Conservation (phyloP, 2,888 invertebrate genomes). For the Prosapia bicincta region DNA sequence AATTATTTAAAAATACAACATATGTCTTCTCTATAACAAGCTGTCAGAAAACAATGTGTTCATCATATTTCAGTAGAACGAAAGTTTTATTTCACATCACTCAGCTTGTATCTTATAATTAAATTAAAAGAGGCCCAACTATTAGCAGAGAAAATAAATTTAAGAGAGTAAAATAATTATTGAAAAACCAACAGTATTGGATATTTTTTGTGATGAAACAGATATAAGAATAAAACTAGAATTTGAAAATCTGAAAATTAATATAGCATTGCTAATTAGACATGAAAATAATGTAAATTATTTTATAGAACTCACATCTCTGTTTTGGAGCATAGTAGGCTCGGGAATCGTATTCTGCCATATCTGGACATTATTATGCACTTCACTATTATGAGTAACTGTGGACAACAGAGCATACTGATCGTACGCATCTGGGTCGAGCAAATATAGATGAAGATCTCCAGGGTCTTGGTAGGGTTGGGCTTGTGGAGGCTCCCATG, state of each 20-base stretch:
- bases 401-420: constrained; percentile 63
- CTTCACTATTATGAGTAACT: constrained; percentile 50
- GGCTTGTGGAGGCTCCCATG: constrained; percentile 89
- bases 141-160: no score
- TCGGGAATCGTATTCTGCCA: constrained; percentile 90
- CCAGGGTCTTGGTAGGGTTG: constrained; percentile 89
- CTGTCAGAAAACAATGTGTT: constrained; percentile 6
- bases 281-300: no score
- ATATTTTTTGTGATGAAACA: no score
- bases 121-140: no score
- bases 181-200: no score
- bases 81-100: constrained; percentile 8
- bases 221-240: no score
- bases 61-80: constrained; percentile 20
- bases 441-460: constrained; percentile 88
- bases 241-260: no score
- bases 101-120: background rate
- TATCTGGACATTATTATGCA: constrained; percentile 60
- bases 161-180: no score
- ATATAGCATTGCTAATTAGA: no score
- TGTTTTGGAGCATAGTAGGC: constrained; percentile 74
- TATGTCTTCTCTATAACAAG: no score
- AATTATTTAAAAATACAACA: no score
- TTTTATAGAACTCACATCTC: constrained; percentile 60
- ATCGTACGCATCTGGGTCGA: constrained; percentile 94